Evolutionary conservation across 2,888 invertebrate species (phyloP).

Genomic region (Ommatoiulus sabulosus): DNA sequence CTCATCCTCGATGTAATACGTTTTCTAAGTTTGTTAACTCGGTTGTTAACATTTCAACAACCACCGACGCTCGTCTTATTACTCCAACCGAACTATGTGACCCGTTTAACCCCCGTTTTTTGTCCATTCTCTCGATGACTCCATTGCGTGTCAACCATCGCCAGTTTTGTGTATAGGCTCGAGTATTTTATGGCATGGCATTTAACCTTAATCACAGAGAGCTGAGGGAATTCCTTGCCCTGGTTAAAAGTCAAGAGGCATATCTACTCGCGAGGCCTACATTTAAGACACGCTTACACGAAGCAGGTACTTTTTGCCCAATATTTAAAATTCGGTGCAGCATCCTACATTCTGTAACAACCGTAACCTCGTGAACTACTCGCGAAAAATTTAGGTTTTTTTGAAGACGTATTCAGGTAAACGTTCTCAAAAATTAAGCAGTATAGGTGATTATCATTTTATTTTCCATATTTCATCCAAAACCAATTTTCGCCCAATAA

Average conservation of each 20-base stretch:
- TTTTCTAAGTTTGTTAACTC: slow-evolving; percentile 8
- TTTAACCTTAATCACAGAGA: slow-evolving; percentile 19
- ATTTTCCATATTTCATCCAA: not conserved
- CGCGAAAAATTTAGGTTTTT: not conserved
- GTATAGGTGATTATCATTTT: not conserved
- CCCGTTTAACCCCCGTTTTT: slow-evolving; percentile 9
- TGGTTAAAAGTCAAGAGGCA: slow-evolving; percentile 29
- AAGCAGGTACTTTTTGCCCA: not conserved
- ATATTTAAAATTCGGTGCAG: slow-evolving; percentile 12
- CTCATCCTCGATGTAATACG: not conserved
- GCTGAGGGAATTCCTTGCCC: slow-evolving; percentile 8
- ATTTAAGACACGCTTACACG: not conserved
- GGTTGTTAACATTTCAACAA: slow-evolving; percentile 27
- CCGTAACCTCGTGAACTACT: not conserved
- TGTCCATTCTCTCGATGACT: not conserved
- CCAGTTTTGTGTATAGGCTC: not conserved
- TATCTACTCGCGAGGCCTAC: not conserved
- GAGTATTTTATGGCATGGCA: slow-evolving; percentile 31
- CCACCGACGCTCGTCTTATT: not conserved
- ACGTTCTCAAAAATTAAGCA: not conserved
- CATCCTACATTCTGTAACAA: not conserved
- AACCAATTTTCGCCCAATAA: not conserved
- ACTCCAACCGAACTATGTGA: slow-evolving; percentile 24
- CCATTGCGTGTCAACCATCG: not conserved
- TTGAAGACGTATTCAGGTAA: not conserved